phyloP scores from a whole-genome alignment of 2,888 invertebrate genomes.

The Erebia aethiops region DNA sequence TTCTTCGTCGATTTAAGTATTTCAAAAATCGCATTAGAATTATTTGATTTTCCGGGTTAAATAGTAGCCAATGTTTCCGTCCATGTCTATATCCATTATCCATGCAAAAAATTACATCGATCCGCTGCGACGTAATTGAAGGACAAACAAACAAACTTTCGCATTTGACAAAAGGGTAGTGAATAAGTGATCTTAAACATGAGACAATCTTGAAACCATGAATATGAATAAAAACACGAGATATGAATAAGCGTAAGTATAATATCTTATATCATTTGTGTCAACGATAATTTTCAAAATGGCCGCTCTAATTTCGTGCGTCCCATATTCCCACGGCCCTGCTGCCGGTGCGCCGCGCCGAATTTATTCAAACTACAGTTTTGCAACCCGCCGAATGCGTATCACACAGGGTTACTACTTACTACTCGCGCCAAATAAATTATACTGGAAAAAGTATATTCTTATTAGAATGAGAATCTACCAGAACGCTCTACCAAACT shows the following conservation, averaged over 20 bases:
- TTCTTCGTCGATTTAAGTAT: no score
- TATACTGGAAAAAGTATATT: no score
- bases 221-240: neutral
- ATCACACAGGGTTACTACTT: neutral
- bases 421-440: neutral
- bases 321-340: conserved; percentile 69
- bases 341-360: conserved; percentile 27
- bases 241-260: neutral
- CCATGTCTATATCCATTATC: no score
- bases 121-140: no score
- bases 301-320: conserved; percentile 61
- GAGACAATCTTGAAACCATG: neutral
- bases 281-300: conserved; percentile 48
- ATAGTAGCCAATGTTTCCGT: no score
- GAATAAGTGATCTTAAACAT: neutral
- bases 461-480: no score
- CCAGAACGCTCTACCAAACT: no score
- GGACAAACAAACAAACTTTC: no score
- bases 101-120: no score
- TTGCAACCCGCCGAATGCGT: conserved; percentile 52
- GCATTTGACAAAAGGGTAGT: no score
- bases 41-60: no score
- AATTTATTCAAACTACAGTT: conserved; percentile 48
- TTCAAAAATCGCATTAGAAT: no score
- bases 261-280: conserved; percentile 8